phyloP scores from a whole-genome alignment of 2,888 invertebrate species.

The Sminthurides aquaticus region DNA sequence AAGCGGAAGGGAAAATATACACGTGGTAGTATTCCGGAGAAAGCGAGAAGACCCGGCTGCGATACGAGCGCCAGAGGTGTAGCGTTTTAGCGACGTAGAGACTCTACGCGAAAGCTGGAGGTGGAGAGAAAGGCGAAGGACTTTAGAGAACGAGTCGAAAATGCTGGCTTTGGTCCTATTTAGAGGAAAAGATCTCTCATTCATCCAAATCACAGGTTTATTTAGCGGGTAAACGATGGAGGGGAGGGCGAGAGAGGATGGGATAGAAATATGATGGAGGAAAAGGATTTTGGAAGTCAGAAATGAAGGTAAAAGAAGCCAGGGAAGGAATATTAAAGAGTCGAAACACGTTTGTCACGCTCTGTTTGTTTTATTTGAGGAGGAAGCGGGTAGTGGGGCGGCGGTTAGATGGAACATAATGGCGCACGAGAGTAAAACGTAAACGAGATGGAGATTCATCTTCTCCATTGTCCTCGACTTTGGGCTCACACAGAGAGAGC shows the following conservation, averaged over 20 bases:
- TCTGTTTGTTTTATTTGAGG: neutral
- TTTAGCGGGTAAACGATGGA: neutral
- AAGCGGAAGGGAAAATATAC: no score
- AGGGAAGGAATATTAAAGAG: neutral
- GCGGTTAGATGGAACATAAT: neutral
- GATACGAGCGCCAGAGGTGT: no score
- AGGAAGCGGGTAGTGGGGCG: neutral
- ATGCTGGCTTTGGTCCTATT: neutral
- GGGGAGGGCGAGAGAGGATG: no score
- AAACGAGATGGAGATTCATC: neutral
- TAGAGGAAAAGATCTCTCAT: neutral
- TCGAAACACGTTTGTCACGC: neutral
- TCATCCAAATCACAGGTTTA: neutral
- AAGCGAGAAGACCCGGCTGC: no score
- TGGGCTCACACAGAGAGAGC: neutral
- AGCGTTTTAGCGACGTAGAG: no score
- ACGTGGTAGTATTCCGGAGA: no score
- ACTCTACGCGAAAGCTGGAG: no score
- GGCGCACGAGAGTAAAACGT: neutral
- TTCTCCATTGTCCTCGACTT: neutral
- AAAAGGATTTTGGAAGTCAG: neutral
- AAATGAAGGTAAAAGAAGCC: neutral
- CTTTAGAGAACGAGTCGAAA: no score
- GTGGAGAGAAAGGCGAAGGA: no score
- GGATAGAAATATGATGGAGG: neutral